Percentiles rank a stretch among this genome's conserved stretches.
These are phyloP conservation scores for Tolypeutes matacus DNA, from an alignment of 2,797 vertebrate species.

Conservation along the genomic window DNA sequence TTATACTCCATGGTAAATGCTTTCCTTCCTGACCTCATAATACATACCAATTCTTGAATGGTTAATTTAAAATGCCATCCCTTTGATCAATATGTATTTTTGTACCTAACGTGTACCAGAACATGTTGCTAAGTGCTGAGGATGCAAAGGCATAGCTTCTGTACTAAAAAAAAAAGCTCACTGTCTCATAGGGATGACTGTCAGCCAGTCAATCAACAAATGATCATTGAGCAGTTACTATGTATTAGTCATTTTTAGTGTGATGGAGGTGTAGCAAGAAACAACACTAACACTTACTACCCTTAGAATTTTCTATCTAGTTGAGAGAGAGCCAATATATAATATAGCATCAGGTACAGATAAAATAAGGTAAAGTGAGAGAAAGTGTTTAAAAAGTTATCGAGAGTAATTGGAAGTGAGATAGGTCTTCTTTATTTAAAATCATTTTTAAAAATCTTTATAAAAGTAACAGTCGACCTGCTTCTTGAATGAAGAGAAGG, in stretches of 20 bases:
- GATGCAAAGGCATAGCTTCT: background rate
- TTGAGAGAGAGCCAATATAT: background rate
- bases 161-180: background rate
- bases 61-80: background rate
- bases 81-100: background rate
- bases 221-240: slow-evolving; percentile 8
- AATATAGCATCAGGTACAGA: background rate
- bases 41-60: background rate
- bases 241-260: background rate
- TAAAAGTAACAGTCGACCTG: background rate
- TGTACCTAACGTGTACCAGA: background rate
- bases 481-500: background rate
- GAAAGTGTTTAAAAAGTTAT: background rate
- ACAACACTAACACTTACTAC: background rate
- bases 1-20: background rate
- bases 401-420: no score
- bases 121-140: background rate
- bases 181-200: background rate
- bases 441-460: background rate
- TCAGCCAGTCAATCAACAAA: background rate
- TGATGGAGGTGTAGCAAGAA: background rate
- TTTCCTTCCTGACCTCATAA: background rate
- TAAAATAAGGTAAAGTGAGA: slow-evolving; percentile 21
- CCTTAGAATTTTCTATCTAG: background rate
- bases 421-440: slow-evolving; percentile 12